Percentiles rank a stretch among this genome's conserved stretches.
These are phyloP conservation scores for Hydractinia symbiolongicarpus DNA, from an alignment of 30 jellyfish, hydroid and myxozoan species.

Conservation along the genomic window DNA sequence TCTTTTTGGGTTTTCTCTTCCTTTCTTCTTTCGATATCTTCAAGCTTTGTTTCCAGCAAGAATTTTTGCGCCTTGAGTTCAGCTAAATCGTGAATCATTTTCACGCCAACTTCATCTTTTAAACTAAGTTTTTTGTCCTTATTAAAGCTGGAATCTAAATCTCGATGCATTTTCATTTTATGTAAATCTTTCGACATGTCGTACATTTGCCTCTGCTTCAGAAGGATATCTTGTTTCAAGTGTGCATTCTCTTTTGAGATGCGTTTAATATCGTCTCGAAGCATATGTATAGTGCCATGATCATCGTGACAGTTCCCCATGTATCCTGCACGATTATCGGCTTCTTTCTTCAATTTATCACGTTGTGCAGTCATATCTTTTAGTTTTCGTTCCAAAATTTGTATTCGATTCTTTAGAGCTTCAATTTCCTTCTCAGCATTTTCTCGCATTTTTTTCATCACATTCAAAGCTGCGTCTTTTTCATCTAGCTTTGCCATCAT, in stretches of 20 bases:
- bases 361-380: slow-evolving; percentile 56
- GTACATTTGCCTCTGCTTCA: slow-evolving; percentile 57
- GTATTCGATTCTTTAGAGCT: slow-evolving; percentile 27
- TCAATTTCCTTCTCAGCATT: slow-evolving; percentile 38
- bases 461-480: slow-evolving; percentile 44
- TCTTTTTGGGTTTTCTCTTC: slow-evolving; percentile 1
- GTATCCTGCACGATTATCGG: slow-evolving; percentile 66
- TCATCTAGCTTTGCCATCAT: slow-evolving; percentile 25
- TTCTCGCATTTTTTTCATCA: slow-evolving; percentile 38
- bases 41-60: slow-evolving; percentile 28
- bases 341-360: slow-evolving; percentile 61
- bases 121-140: slow-evolving; percentile 25
- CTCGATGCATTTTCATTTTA: slow-evolving; percentile 38
- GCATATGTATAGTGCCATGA: slow-evolving; percentile 92
- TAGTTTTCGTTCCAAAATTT: slow-evolving; percentile 45
- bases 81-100: slow-evolving; percentile 49
- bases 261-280: slow-evolving; percentile 86
- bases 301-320: slow-evolving; percentile 63
- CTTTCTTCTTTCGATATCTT: slow-evolving; percentile 22
- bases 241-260: slow-evolving; percentile 84
- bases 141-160: slow-evolving; percentile 23
- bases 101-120: slow-evolving; percentile 46
- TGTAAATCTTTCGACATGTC: slow-evolving; percentile 81
- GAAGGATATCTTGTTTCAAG: slow-evolving; percentile 53
- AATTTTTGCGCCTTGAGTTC: slow-evolving; percentile 30